phyloP scores from a whole-genome alignment of 1,140 invertebrate genomes.

The Amyelois transitella region DNA sequence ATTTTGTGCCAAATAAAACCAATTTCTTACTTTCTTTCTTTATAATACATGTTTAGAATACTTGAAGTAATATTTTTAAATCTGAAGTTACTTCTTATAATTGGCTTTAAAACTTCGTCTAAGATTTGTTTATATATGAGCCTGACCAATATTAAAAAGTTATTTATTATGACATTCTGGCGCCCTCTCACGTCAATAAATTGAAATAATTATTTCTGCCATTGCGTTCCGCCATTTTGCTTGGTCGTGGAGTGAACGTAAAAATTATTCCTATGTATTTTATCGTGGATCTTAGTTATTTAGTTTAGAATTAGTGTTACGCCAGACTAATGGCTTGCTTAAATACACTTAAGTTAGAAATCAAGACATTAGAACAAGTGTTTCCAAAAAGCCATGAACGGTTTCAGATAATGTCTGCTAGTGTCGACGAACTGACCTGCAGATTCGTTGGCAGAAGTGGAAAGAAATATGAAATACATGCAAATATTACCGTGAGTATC shows the following conservation, averaged over 20 bases:
- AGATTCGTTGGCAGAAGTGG: conserved; percentile 96
- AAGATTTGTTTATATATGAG: too few species aligned
- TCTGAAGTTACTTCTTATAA: too few species aligned
- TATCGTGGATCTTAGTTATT: conserved; percentile 56
- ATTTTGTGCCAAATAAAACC: too few species aligned
- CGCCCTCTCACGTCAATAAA: conserved; percentile 51
- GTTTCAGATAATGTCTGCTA: conserved; percentile 97
- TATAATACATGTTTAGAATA: too few species aligned
- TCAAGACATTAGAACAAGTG: conserved; percentile 94
- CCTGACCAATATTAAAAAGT: not conserved
- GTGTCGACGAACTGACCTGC: conserved; percentile 98
- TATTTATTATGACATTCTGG: not conserved
- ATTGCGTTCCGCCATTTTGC: conserved; percentile 71
- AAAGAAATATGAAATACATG: conserved; percentile 97
- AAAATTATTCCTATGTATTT: conserved; percentile 66
- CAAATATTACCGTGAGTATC: conserved; percentile 95
- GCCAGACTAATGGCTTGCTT: conserved; percentile 93
- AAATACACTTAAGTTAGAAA: conserved; percentile 97
- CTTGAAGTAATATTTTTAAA: too few species aligned
- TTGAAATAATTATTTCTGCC: conserved; percentile 35
- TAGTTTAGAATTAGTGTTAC: conserved; percentile 64
- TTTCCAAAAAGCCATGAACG: conserved; percentile 97
- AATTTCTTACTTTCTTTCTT: too few species aligned
- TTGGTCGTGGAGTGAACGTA: conserved; percentile 67
- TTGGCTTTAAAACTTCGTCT: too few species aligned